Percentiles rank a stretch among this genome's conserved stretches.
These are phyloP conservation scores for Prunella strophiata DNA, from an alignment of 2,797 vertebrate species.

Conservation along the genomic window DNA sequence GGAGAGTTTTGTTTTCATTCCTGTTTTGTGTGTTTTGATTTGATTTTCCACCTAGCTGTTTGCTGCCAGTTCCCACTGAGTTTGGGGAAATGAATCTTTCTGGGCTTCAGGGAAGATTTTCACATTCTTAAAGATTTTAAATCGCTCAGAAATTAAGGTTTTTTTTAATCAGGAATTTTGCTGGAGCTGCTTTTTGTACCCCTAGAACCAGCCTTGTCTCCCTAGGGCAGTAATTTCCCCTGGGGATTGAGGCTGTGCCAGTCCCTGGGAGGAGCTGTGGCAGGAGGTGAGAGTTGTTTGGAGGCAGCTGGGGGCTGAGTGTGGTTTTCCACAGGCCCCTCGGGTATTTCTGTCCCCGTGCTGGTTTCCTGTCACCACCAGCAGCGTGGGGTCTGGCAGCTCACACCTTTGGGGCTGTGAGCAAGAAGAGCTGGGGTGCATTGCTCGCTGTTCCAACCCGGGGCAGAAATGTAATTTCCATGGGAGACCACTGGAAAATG, in stretches of 20 bases:
- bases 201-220: background rate
- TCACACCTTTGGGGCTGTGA: background rate
- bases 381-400: background rate
- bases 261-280: background rate
- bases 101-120: background rate
- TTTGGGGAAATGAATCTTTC: background rate
- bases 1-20: background rate
- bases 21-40: background rate
- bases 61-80: background rate
- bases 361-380: background rate
- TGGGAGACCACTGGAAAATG: background rate
- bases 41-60: background rate
- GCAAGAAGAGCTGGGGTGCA: background rate
- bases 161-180: accelerated
- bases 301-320: background rate
- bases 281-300: background rate
- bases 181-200: background rate
- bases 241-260: background rate
- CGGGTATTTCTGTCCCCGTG: background rate
- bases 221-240: accelerated
- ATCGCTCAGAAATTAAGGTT: background rate
- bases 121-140: background rate
- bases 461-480: background rate
- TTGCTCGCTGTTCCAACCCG: background rate
- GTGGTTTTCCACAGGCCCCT: slow-evolving; percentile 1